phyloP scores from a whole-genome alignment of 2,113 vertebrate species.

The Leucoraja erinaceus region DNA sequence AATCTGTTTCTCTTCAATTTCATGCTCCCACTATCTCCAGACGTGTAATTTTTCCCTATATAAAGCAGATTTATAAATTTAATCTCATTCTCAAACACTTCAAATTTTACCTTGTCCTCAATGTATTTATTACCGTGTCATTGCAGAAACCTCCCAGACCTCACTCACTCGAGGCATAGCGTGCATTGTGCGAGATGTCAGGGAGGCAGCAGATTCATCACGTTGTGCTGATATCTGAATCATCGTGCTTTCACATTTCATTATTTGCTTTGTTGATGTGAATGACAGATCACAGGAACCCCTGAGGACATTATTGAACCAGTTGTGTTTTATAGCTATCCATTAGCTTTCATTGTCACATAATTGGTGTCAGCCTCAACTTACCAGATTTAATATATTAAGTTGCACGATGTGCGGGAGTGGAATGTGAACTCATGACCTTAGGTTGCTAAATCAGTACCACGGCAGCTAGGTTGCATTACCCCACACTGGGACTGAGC shows the following conservation, averaged over 20 bases:
- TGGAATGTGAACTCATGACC: background rate
- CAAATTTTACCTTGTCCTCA: background rate
- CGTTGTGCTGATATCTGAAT: background rate
- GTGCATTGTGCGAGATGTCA: background rate
- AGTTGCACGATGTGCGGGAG: background rate
- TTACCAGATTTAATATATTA: slow-evolving; percentile 8
- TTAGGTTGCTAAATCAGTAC: background rate
- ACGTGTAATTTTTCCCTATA: background rate
- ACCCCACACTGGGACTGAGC: background rate
- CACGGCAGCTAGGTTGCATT: background rate
- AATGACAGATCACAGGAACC: background rate
- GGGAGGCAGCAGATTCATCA: background rate
- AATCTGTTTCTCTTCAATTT: background rate
- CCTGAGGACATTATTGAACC: slow-evolving; percentile 12
- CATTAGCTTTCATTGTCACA: background rate
- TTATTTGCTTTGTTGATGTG: background rate
- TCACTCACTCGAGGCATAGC: background rate
- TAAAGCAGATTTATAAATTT: background rate
- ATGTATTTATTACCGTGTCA: background rate
- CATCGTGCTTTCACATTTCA: background rate
- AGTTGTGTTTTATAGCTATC: slow-evolving; percentile 1
- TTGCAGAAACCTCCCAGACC: background rate
- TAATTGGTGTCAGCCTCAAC: background rate
- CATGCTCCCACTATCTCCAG: background rate
- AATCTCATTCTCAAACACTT: background rate